These are phyloP conservation scores for Chlamydotis undulata DNA, from an alignment of 2,113 vertebrate genomes.

Conservation along the genomic window DNA sequence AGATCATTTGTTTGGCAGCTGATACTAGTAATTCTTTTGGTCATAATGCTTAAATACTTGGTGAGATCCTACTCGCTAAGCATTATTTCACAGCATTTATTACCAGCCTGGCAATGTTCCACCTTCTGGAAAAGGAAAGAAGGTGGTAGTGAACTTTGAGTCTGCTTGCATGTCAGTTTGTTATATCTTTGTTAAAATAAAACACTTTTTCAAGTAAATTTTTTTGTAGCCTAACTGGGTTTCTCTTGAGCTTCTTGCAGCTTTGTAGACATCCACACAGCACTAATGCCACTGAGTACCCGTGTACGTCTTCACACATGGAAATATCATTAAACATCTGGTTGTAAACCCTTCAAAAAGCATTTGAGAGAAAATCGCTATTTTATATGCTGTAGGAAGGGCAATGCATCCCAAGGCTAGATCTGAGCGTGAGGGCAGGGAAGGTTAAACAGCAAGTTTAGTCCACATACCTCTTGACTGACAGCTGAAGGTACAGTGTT, in stretches of 20 bases:
- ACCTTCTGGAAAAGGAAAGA: slow-evolving; percentile 62
- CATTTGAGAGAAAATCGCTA: neutral
- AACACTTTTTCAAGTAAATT: neutral
- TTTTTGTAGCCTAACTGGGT: neutral
- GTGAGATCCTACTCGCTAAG: slow-evolving; percentile 39
- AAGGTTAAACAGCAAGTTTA: neutral
- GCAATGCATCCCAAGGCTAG: neutral
- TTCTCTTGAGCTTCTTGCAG: neutral
- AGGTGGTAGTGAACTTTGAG: slow-evolving; percentile 28
- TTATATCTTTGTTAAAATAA: neutral
- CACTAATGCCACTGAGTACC: neutral
- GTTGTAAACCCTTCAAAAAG: neutral
- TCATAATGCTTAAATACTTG: slow-evolving; percentile 47
- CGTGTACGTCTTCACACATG: neutral
- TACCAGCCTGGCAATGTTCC: slow-evolving; percentile 48
- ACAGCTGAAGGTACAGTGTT: neutral
- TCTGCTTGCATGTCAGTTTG: neutral
- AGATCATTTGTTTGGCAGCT: slow-evolving; percentile 68
- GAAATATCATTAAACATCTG: neutral
- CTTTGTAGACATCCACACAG: neutral
- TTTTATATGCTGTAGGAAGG: neutral
- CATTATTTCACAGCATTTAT: slow-evolving; percentile 55
- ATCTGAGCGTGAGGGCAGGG: neutral
- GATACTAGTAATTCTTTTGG: slow-evolving; percentile 60
- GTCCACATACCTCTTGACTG: neutral